These are phyloP conservation scores for Melieria crassipennis DNA, from an alignment of 2,888 invertebrate genomes.

Conservation along the genomic window DNA sequence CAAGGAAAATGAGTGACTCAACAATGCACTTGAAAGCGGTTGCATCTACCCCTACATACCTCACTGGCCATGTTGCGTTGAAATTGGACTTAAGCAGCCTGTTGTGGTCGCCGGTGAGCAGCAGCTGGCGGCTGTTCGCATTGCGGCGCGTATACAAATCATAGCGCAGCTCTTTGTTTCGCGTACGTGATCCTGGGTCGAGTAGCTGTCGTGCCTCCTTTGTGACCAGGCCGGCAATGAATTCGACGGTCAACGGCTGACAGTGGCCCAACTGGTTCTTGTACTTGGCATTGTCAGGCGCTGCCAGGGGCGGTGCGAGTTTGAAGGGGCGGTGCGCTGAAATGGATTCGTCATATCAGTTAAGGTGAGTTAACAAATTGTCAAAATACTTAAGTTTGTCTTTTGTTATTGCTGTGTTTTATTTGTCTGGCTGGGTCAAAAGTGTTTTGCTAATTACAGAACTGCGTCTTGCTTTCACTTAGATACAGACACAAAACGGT, in stretches of 20 bases:
- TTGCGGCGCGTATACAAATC: constrained; percentile 49
- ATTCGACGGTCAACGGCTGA: constrained; percentile 48
- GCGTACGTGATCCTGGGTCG: constrained; percentile 36
- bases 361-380: no score
- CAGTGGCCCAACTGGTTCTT: constrained; percentile 48
- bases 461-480: no score
- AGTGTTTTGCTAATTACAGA: no score
- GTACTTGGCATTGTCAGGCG: constrained; percentile 37
- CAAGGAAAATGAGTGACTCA: constrained; percentile 4
- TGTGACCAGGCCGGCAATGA: constrained; percentile 47
- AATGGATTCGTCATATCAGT: not conserved
- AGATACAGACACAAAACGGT: no score
- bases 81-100: constrained; percentile 44
- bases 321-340: constrained; percentile 16
- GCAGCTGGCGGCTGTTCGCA: constrained; percentile 43
- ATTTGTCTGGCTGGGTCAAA: not conserved
- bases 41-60: constrained; percentile 30
- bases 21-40: constrained; percentile 9
- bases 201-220: constrained; percentile 48
- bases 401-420: constrained; percentile 8
- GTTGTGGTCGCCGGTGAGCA: constrained; percentile 40
- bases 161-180: constrained; percentile 42
- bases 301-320: constrained; percentile 11
- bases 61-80: constrained; percentile 48
- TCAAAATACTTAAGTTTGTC: not conserved